Evolutionary conservation across 2,888 invertebrate species (phyloP).

Genomic region (Opisthograptis luteolata): DNA sequence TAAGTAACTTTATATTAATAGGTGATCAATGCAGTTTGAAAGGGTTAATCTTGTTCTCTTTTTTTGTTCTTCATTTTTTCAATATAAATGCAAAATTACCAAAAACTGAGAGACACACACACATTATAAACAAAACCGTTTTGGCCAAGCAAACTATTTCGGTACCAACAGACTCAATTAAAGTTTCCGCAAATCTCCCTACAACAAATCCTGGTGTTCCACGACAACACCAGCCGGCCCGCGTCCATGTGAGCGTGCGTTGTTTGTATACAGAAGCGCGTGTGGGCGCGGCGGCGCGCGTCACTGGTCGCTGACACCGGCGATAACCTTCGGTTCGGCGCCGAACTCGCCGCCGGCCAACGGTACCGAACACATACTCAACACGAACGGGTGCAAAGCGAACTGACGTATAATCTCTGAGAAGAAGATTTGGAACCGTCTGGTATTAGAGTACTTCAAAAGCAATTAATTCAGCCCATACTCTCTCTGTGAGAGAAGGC

Average conservation of each 20-base stretch:
- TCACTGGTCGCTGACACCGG: slow-evolving; percentile 80
- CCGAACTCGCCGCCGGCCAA: slow-evolving; percentile 69
- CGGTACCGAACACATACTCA: slow-evolving; percentile 36
- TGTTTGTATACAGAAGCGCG: slow-evolving; percentile 75
- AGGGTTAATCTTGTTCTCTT: no score
- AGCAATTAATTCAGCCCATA: no score
- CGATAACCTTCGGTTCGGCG: slow-evolving; percentile 83
- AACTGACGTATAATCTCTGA: slow-evolving; percentile 3
- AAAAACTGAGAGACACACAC: no score
- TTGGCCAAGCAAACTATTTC: no score
- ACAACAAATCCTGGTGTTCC: slow-evolving; percentile 2
- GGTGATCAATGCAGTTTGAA: no score
- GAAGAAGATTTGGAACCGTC: neutral
- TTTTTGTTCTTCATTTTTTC: no score
- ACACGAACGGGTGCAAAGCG: slow-evolving; percentile 14
- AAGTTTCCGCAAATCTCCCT: slow-evolving; percentile 3
- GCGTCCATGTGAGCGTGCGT: slow-evolving; percentile 50
- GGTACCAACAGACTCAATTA: neutral
- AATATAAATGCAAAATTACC: no score
- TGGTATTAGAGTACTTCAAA: no score
- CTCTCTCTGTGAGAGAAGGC: no score
- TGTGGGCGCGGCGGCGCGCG: slow-evolving; percentile 70
- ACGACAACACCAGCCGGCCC: slow-evolving; percentile 15
- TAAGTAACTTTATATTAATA: no score
- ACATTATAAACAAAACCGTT: no score